Evolutionary conservation across 1,140 invertebrate species (phyloP).

Genomic region (Panulirus ornatus): DNA sequence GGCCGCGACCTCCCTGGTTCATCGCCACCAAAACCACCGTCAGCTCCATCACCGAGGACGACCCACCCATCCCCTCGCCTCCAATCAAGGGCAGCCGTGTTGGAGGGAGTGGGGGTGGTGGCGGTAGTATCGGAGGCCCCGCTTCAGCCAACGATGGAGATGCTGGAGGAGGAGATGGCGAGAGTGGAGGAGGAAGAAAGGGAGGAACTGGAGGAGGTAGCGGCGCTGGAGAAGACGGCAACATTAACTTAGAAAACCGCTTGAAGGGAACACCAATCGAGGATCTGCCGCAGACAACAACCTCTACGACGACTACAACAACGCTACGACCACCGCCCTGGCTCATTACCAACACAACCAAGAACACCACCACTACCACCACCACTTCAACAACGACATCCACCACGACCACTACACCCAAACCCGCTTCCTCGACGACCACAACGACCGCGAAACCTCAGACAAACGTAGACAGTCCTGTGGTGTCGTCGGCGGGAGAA

Average conservation of each 20-base stretch:
- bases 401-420: conserved; percentile 71
- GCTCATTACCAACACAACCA: conserved; percentile 75
- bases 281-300: conserved; percentile 68
- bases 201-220: not conserved
- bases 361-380: conserved; percentile 74
- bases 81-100: conserved; percentile 39
- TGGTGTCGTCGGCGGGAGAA: conserved; percentile 10
- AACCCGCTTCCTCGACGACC: conserved; percentile 73
- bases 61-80: conserved; percentile 63
- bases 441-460: conserved; percentile 74
- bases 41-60: conserved; percentile 73
- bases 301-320: conserved; percentile 73
- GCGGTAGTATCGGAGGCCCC: conserved; percentile 25
- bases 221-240: not conserved
- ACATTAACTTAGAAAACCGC: conserved; percentile 37
- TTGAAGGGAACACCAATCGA: conserved; percentile 44
- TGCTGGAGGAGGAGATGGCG: conserved; percentile 30
- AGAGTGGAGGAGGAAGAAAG: conserved; percentile 23
- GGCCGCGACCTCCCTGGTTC: conserved; percentile 80
- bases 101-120: conserved; percentile 9
- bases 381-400: conserved; percentile 73
- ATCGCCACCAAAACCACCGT: conserved; percentile 71
- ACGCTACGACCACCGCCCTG: conserved; percentile 72
- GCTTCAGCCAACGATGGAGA: conserved; percentile 10
- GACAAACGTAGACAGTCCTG: conserved; percentile 63